phyloP scores from a whole-genome alignment of 2,797 vertebrate genomes.

The Pagetopsis macropterus region DNA sequence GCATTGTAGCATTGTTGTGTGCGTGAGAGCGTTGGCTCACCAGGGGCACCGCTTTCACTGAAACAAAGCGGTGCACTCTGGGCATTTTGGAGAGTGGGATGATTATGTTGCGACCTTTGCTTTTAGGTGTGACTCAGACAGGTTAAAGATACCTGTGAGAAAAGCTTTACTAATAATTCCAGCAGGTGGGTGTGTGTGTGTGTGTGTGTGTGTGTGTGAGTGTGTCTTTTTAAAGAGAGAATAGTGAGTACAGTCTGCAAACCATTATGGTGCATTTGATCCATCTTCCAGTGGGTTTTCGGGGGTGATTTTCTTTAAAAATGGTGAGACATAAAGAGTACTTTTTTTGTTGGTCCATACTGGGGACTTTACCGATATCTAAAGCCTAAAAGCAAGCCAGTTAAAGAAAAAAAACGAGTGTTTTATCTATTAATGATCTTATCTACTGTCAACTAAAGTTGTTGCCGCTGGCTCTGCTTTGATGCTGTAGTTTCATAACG shows the following conservation, averaged over 20 bases:
- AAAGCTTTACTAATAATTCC: constrained; percentile 92
- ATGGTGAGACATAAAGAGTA: constrained; percentile 73
- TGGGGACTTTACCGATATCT: constrained; percentile 47
- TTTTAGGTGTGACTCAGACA: constrained; percentile 69
- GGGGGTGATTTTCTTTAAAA: constrained; percentile 72
- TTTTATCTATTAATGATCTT: constrained; percentile 12
- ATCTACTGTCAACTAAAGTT: constrained; percentile 9
- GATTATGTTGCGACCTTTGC: constrained; percentile 71
- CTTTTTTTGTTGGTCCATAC: constrained; percentile 33
- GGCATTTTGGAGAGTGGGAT: constrained; percentile 67
- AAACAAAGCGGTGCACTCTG: constrained; percentile 75
- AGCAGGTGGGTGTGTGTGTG: constrained; percentile 79
- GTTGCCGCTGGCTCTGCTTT: constrained; percentile 43
- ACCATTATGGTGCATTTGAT: constrained; percentile 67
- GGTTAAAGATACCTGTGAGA: constrained; percentile 75
- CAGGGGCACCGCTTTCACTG: constrained; percentile 74
- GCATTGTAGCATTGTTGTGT: constrained; percentile 82
- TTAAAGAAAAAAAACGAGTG: constrained; percentile 20
- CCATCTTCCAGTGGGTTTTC: constrained; percentile 78
- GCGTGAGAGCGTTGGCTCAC: constrained; percentile 52
- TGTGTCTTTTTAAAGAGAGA: constrained; percentile 48
- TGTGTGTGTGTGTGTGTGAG: constrained; percentile 45
- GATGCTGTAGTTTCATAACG: constrained; percentile 45
- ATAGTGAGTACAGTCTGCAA: constrained; percentile 78
- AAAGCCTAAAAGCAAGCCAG: constrained; percentile 46